Base-by-base conservation (phyloP, 1,140 invertebrate species). In the Drosophila persimilis region DNA sequence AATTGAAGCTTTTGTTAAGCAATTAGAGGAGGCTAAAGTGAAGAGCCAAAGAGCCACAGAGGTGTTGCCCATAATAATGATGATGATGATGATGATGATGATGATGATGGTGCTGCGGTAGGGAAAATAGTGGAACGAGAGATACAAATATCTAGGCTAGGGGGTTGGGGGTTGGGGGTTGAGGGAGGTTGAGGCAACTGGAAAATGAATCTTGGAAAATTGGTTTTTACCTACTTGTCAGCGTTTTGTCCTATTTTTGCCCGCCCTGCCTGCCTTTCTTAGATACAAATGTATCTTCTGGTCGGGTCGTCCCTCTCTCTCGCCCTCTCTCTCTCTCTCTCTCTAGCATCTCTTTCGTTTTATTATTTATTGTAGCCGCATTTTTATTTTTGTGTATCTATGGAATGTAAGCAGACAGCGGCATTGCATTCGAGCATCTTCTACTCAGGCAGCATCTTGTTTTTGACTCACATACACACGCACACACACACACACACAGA, bases 301-400 rank as follows among this genome's bases (percentile, higher is more conserved):
- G 35, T 39, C 35, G 35, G 35, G 35, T 39, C 35, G 4, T 39
- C 35, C 4, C 11, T 39, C 35, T 39, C 8, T 11, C 8, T 9
- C 31, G 15, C 15, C 15, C 15, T 15, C 9, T 11, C 31, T 35
- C 8, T 35, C 8, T 11, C 8, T 9, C 31, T 35, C 31, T 35
- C 26, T 35, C 11, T 20, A 43, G 48, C 44, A 15, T 64, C 59
- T 70, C 44, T 47, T 54, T 54, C 48, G 55, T 45, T 63, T 73
- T 89, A 89, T 89, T 85, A 89, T 85, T 89, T 89, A 89, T 89
- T 79, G 78, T 85, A 85, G 80, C 73, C 73, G 85, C 67, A 86
- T 86, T 86, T 86, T 75, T 81, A 85, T 89, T 89, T 89, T 89
- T 80, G 85, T 89, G 77, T 86, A 89, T 89, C 86, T 89, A 81